A percentile compares a stretch with the other conserved stretches of the same genome.
phyloP scores from a whole-genome alignment of 2,888 invertebrate species.

The Zaprionus bogoriensis region DNA sequence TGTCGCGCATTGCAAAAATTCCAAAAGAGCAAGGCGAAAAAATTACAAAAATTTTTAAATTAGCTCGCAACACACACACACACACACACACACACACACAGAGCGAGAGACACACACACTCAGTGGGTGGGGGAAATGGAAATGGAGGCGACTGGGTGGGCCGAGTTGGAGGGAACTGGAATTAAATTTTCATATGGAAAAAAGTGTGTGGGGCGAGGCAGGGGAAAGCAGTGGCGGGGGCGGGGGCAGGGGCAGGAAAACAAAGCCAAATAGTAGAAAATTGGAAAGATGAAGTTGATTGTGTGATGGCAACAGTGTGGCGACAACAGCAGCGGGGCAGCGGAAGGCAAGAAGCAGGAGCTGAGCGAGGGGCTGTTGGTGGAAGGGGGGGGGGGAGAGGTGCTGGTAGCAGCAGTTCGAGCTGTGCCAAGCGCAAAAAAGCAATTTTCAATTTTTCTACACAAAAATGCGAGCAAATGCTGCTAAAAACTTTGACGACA shows the following conservation, averaged over 20 bases:
- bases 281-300: constrained; percentile 77
- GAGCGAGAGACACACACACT: constrained; percentile 13
- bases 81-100: constrained; percentile 26
- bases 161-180: constrained; percentile 52
- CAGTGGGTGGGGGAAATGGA: constrained; percentile 7
- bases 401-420: constrained; percentile 7
- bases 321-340: background rate
- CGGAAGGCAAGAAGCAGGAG: too few species aligned
- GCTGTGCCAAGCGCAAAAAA: constrained; percentile 54
- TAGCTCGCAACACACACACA: constrained; percentile 66
- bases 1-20: constrained; percentile 81
- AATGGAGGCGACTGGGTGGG: constrained; percentile 37
- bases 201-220: constrained; percentile 12
- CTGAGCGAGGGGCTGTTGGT: background rate
- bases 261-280: constrained; percentile 79
- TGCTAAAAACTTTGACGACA: constrained; percentile 82
- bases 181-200: constrained; percentile 76
- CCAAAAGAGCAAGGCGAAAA: constrained; percentile 78
- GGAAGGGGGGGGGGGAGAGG: background rate
- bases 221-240: background rate
- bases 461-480: constrained; percentile 65
- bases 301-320: constrained; percentile 59
- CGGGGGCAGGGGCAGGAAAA: constrained; percentile 13
- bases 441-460: constrained; percentile 78
- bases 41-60: constrained; percentile 79